phyloP scores from a whole-genome alignment of 2,888 invertebrate genomes.

The Nezara viridula region DNA sequence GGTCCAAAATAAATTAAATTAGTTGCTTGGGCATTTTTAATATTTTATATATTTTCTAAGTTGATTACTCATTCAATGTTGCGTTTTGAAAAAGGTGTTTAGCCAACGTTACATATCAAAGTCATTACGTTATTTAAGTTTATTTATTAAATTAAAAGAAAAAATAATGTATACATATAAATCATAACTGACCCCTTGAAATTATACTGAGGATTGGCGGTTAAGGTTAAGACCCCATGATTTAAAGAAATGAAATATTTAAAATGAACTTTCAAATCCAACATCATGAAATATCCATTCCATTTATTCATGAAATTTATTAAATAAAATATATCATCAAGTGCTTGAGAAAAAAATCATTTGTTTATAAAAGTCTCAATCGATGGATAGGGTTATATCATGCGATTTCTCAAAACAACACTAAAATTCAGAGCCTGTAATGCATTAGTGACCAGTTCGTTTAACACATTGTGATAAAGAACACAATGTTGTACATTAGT shows the following conservation, averaged over 20 bases:
- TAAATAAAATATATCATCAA: neutral
- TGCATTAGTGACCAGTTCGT: neutral
- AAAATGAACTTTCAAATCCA: neutral
- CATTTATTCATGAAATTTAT: neutral
- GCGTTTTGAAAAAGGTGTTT: no score
- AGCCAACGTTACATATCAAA: no score
- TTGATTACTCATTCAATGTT: no score
- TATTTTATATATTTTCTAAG: no score
- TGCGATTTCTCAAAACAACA: constrained; percentile 15
- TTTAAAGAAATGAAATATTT: neutral
- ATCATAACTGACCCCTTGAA: neutral
- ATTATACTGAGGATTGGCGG: neutral
- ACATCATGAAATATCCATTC: neutral
- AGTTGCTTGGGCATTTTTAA: no score
- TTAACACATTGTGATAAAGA: neutral
- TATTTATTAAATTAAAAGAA: no score
- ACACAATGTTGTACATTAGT: neutral
- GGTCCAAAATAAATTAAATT: no score
- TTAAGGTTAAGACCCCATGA: neutral
- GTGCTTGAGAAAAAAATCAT: neutral
- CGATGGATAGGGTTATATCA: neutral
- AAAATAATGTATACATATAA: no score
- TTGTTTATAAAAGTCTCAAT: neutral
- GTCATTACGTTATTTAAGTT: no score
- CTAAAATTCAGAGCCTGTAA: neutral